Base-by-base conservation (phyloP, 2,797 vertebrate genomes). In the Menidia menidia region DNA sequence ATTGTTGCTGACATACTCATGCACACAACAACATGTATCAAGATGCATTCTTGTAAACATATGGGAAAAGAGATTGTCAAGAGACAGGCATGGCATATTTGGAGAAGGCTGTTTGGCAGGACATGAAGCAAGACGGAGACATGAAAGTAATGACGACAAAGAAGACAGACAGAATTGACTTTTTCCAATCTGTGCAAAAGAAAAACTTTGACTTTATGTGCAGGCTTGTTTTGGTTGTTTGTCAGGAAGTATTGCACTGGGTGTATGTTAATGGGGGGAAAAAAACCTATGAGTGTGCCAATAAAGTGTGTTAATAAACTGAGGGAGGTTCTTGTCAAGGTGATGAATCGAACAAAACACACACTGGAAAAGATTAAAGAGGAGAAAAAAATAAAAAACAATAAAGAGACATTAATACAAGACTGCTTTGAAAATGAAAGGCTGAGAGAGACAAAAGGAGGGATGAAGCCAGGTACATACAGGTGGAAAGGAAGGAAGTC, bases 311-410 rank as follows among this genome's bases (percentile, higher is more conserved):
- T 78, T 82, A 78, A 77, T 85, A 82, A 89, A 82, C 61, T 62
- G 71, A 77, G 84, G 83, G 83, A 87, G 69, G 77, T 80, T 79
- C 79, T 80, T 8, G 58, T 86, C 79, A 83, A 85, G 82, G 77
- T 87, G 85, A 85, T 85, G 84, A 89, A 87, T 83, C 80, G 80
- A 85, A 85, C 78, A 87, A 83, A 87, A 75, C 83, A 79, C 73
- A 79, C 73, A 83, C 53, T 1, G 30, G 78, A 71, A 78, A 19
- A 53, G 79, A 87, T 86, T 88, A 85, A 56, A 67, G 54, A 51
- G 32, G 19, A 54, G 6, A 13, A 52, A 56, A 30, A 62, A 50
- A 18, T 35, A 45, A 56, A 51, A 81, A 71, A 53, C 71, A 87
- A 73, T 67, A 78, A 81, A 77, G 68, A 77, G 83, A 88, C 39